Conservation (phyloP, 1,140 invertebrate species). For the Trinorchestia longiramus region DNA sequence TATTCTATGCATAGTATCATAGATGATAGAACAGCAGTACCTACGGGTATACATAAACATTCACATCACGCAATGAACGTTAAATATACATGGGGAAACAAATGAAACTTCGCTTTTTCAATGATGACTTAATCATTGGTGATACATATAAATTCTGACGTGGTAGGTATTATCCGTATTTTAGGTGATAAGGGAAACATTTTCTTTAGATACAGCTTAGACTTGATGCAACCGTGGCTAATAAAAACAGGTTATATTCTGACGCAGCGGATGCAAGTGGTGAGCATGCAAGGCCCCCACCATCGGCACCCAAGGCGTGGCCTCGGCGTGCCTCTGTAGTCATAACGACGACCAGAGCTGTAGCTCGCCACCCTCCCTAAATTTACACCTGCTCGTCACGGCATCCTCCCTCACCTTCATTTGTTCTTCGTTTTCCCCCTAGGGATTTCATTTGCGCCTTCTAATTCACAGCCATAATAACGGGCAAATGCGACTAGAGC, state of each 20-base stretch:
- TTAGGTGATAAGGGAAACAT: no score
- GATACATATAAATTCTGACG: no score
- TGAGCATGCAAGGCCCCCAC: neutral
- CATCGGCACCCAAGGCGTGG: conserved; percentile 37
- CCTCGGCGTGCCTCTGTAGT: neutral
- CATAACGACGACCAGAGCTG: neutral
- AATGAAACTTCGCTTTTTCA: no score
- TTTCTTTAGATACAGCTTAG: neutral
- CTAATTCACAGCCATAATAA: neutral
- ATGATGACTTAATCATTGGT: no score
- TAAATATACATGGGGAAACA: no score
- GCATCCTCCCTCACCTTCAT: conserved; percentile 15
- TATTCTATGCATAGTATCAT: no score
- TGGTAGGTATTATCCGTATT: no score
- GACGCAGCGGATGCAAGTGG: neutral
- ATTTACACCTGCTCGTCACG: conserved; percentile 50
- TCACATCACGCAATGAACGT: no score
- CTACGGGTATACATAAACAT: no score
- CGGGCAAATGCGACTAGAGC: neutral
- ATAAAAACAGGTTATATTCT: neutral
- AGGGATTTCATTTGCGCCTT: neutral
- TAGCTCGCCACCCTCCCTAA: conserved; percentile 22
- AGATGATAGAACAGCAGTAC: no score
- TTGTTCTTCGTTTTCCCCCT: neutral
- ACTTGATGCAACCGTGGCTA: neutral